These are phyloP conservation scores for Nibea coibor DNA, from an alignment of 2,113 vertebrate species.

Conservation along the genomic window DNA sequence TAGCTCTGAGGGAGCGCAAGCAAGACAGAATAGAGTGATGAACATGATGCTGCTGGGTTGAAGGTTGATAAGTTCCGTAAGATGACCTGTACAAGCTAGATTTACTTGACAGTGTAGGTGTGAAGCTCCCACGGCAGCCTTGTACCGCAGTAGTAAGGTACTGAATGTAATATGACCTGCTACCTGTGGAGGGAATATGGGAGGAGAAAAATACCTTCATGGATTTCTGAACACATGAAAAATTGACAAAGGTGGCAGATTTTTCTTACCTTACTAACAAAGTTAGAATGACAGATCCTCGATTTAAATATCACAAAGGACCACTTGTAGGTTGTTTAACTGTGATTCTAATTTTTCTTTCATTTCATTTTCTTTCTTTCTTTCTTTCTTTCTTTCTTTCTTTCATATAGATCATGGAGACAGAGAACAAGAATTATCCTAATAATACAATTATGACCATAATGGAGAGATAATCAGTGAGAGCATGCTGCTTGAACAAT, in stretches of 20 bases:
- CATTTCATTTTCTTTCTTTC: too few species aligned
- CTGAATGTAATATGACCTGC: neutral
- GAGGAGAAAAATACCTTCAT: neutral
- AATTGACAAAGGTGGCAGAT: neutral
- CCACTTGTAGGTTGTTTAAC: neutral
- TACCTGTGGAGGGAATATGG: neutral
- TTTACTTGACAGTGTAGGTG: slow-evolving; percentile 15
- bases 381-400: too few species aligned
- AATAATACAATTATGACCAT: neutral
- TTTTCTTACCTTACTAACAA: neutral
- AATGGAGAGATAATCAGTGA: neutral
- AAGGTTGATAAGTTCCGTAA: neutral
- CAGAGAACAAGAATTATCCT: neutral
- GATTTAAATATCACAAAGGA: neutral
- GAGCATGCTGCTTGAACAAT: neutral
- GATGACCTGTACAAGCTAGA: neutral
- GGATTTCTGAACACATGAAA: neutral
- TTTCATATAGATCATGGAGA: neutral
- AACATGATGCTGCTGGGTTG: neutral
- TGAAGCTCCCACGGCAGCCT: slow-evolving; percentile 13
- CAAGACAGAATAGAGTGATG: neutral
- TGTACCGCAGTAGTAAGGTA: neutral
- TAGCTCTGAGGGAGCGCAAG: slow-evolving; percentile 16
- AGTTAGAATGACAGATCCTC: neutral
- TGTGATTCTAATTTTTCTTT: neutral